These are phyloP conservation scores for Plagodis dolabraria DNA, from an alignment of 2,888 invertebrate genomes.

Conservation along the genomic window DNA sequence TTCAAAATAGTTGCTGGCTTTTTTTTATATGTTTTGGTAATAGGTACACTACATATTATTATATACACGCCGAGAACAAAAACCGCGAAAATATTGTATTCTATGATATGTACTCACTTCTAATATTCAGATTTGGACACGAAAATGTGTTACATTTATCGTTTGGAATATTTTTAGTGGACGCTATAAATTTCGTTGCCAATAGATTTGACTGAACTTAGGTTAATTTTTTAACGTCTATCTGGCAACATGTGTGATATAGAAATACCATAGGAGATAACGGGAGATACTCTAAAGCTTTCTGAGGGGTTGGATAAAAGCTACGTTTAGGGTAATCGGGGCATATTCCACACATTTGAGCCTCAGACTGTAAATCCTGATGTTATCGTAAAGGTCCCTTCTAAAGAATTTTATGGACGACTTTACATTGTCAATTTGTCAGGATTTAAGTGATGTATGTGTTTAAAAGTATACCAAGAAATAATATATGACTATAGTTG, in stretches of 20 bases:
- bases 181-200: too few species aligned
- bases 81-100: too few species aligned
- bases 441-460: not conserved
- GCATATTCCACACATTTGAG: conserved; percentile 35
- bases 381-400: conserved; percentile 22
- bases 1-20: too few species aligned
- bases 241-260: conserved; percentile 26
- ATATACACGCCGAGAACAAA: too few species aligned
- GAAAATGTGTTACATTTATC: too few species aligned
- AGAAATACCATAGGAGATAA: conserved; percentile 12
- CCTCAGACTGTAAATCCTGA: conserved; percentile 22
- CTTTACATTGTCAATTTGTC: conserved; percentile 7
- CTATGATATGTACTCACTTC: too few species aligned
- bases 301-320: conserved; percentile 35
- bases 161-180: too few species aligned
- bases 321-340: conserved; percentile 34
- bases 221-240: not conserved
- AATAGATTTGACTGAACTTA: not conserved
- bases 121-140: too few species aligned
- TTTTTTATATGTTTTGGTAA: too few species aligned
- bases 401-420: conserved; percentile 14
- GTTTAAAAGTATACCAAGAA: too few species aligned
- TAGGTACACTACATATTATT: too few species aligned
- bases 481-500: too few species aligned
- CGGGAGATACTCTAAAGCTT: conserved; percentile 15